phyloP scores from a whole-genome alignment of 1,140 invertebrate species.

The roundworm (Caenorhabditis elegans) region DNA sequence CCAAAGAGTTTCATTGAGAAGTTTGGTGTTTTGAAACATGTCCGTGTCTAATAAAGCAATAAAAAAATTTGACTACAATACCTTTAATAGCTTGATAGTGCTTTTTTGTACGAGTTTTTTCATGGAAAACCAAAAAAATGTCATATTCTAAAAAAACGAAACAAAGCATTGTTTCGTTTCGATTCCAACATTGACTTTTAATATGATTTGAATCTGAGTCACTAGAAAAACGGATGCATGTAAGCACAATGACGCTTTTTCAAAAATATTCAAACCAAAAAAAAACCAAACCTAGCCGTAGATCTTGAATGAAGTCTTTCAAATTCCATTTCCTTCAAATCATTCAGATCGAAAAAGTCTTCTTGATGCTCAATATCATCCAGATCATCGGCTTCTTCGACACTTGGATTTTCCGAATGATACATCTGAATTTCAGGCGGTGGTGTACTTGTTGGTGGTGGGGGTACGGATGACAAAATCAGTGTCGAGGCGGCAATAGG shows the following conservation, averaged over 20 bases:
- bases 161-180: too few relatives aligned
- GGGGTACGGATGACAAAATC: neutral
- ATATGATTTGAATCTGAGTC: too few relatives aligned
- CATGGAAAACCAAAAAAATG: too few relatives aligned
- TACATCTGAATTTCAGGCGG: neutral
- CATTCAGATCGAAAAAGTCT: neutral
- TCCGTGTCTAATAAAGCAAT: too few relatives aligned
- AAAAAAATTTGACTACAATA: too few relatives aligned
- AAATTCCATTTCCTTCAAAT: constrained; percentile 10
- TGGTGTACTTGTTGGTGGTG: neutral
- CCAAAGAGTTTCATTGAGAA: too few relatives aligned
- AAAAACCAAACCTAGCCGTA: neutral
- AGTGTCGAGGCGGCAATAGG: neutral
- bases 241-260: neutral
- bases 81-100: too few relatives aligned
- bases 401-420: neutral
- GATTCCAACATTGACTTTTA: too few relatives aligned
- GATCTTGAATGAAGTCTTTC: neutral
- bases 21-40: too few relatives aligned
- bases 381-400: neutral
- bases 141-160: too few relatives aligned
- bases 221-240: too few relatives aligned
- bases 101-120: too few relatives aligned
- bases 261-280: neutral
- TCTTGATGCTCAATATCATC: neutral